Conservation (phyloP, 2,797 vertebrate genomes). For the Erethizon dorsatum region DNA sequence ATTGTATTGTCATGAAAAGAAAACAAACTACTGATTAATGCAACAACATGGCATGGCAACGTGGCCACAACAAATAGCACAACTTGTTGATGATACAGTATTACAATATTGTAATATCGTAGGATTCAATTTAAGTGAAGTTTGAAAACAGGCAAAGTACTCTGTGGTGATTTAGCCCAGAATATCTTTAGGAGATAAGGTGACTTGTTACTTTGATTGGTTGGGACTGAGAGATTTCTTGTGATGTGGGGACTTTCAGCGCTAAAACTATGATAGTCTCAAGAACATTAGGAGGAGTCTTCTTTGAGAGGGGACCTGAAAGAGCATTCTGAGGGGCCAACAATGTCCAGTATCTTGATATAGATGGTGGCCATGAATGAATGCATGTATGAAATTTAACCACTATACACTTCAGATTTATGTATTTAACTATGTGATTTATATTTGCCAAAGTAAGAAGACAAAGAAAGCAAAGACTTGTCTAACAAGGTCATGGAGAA, state of each 20-base stretch:
- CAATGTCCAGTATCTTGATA: constrained; percentile 18
- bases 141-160: constrained; percentile 62
- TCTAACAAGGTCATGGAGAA: neutral
- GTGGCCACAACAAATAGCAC: neutral
- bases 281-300: neutral
- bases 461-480: constrained; percentile 11
- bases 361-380: neutral
- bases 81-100: neutral
- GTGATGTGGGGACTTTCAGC: constrained; percentile 12
- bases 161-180: neutral
- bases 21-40: neutral
- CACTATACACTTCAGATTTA: neutral
- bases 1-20: neutral
- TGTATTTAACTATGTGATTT: constrained; percentile 10
- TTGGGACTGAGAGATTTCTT: neutral
- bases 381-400: neutral
- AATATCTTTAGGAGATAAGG: neutral
- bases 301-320: neutral
- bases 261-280: neutral
- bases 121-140: constrained; percentile 27
- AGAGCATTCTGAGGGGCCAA: neutral
- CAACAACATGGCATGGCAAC: neutral
- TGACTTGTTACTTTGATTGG: neutral
- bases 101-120: neutral
- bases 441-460: constrained; percentile 37